Base-by-base conservation (phyloP, 2,888 invertebrate species). In the Linyphia triangularis region DNA sequence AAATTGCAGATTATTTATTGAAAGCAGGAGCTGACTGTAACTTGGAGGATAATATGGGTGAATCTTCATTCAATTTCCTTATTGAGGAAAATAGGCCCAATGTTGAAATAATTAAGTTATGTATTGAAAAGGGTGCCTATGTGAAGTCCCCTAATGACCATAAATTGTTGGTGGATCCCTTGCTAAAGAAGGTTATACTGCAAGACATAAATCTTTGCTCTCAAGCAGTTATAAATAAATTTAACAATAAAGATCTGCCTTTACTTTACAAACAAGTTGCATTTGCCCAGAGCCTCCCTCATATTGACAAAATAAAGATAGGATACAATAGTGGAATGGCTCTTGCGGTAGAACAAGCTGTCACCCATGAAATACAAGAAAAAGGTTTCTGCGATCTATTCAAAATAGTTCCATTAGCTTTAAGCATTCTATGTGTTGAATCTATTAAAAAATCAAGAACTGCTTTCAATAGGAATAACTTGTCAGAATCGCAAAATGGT, bases 1-100 rank as follows among this genome's bases (percentile, higher is more conserved):
- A 51, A 51, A 51, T n/a, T n/a, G 51, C n/a, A 51, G 16, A 51
- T n/a, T n/a, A 16, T 16, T 61, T 75, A 59, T 59, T 75, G 19
- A 7, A 30, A 22, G n/a, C n/a, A 4, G 37, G 59, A 16, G 59
- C 75, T 2, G 13, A 37, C 19, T 75, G 30, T 16, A 59, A 75
- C 30, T 33, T 61, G 9, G 6, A 33, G 16, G 59, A 75, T 19
- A 22, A 59, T 33, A 13, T n/a, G 5, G 19, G 33, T 28, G 22
- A 75, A 61, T 59, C 61, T 33, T 61, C 75, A 6, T 24, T 59
- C n/a, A 13, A 40, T 16, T n/a, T n/a, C 5, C n/a, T n/a, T 13
- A 13, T 16, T 51, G n/a, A n/a, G n/a, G n/a, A n/a, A n/a, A n/a
- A 5, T 16, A 13, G 5, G 13, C 5, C 51, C n/a, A 13, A 51